phyloP scores from a whole-genome alignment of 1,140 invertebrate species.

The Calephelis virginiensis region DNA sequence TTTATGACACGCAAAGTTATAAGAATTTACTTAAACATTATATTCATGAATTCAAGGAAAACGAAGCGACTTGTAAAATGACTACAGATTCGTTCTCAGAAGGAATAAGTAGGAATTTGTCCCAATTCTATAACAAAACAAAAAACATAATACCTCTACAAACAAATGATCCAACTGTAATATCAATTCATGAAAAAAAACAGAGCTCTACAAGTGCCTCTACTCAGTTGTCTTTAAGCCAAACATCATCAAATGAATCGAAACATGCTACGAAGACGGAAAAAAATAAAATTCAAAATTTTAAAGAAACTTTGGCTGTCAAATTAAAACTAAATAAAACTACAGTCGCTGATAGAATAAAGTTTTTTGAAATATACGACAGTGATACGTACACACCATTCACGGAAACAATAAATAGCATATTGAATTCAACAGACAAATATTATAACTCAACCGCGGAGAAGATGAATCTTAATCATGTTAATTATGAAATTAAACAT shows the following conservation, averaged over 20 bases:
- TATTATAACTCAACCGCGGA: conserved; percentile 19
- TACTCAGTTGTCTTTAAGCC: background rate
- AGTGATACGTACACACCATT: conserved; percentile 37
- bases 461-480: conserved; percentile 37
- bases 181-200: background rate
- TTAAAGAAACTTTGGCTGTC: background rate
- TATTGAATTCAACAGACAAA: background rate
- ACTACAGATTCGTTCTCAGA: background rate
- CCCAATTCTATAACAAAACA: background rate
- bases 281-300: background rate
- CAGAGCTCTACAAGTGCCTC: background rate
- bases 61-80: conserved; percentile 22
- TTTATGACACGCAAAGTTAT: background rate
- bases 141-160: background rate
- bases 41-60: conserved; percentile 15
- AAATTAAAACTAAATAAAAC: conserved; percentile 17
- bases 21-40: background rate
- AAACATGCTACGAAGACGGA: background rate
- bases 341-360: conserved; percentile 52
- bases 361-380: conserved; percentile 68
- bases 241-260: background rate
- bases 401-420: background rate
- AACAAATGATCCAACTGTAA: background rate
- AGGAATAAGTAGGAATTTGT: background rate
- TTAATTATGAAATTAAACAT: conserved; percentile 29